Evolutionary conservation across 2,797 vertebrate genomes (phyloP).

Genomic region (Vipera ursinii): DNA sequence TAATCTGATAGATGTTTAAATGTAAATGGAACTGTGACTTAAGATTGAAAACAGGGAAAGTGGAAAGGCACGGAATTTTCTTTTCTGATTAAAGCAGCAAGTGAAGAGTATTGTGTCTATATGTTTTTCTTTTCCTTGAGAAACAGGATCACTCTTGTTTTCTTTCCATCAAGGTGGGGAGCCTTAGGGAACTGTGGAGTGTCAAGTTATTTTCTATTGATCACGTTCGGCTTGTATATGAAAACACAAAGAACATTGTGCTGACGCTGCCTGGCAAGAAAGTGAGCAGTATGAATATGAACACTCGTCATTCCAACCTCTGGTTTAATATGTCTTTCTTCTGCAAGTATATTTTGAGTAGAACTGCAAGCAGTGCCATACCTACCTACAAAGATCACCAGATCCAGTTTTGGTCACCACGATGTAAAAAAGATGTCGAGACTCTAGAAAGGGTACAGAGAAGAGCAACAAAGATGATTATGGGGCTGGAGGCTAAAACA

Average conservation of each 20-base stretch:
- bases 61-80: background rate
- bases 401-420: no score
- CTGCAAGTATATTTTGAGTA: background rate
- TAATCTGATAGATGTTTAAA: slow-evolving; percentile 10
- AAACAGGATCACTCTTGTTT: slow-evolving; percentile 18
- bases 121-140: background rate
- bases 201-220: slow-evolving; percentile 40
- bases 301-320: background rate
- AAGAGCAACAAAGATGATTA: no score
- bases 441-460: no score
- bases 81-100: slow-evolving; percentile 11
- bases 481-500: no score
- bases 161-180: rapidly evolving
- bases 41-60: background rate
- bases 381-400: background rate
- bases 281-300: rapidly evolving
- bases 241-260: slow-evolving; percentile 30
- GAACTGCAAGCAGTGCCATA: background rate
- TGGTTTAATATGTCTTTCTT: background rate
- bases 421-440: no score
- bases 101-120: background rate
- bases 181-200: background rate
- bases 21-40: slow-evolving; percentile 30
- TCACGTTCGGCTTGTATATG: slow-evolving; percentile 36
- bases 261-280: rapidly evolving